Evolutionary conservation across 1,140 invertebrate species (phyloP), one percentile per base, ranked within the genome.

Genomic region (Mercenaria mercenaria): DNA sequence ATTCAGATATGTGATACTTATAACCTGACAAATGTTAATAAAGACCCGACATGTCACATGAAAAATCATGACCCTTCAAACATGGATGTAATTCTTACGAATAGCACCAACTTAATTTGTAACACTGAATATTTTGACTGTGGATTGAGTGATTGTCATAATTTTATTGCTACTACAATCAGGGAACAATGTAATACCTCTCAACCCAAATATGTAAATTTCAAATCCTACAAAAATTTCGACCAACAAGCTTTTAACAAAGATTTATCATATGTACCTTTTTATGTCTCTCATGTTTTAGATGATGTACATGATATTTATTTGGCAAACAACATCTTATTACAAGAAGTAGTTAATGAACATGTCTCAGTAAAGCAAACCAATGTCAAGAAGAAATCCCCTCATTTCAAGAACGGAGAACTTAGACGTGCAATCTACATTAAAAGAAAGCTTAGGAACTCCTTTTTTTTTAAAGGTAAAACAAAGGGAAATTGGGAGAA

Each of bases 1-100:
- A 0, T 20, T 1, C 29, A 64, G 52, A n/a, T n/a, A n/a, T n/a
- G n/a, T n/a, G n/a, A n/a, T n/a, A n/a, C n/a, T n/a, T n/a, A n/a
- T n/a, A n/a, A 59, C 72, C 39, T 85, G 4, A 0, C 2, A 50
- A 85, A 90, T 47, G 1, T 90, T 59, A 39, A 82, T 18, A 81
- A 81, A 47, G 64, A 59, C 11, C 61, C 84, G 32, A 90, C 59
- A 13, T 81, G 76, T 76, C 87, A 81, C 74, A 74, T 13, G 6
- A 87, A 74, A 29, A 23, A 47, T 29, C n/a, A 39, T 43, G 50
- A 43, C 11, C 89, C 77, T 3, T 61, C 83, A n/a, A 18, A 87
- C 0, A 34, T 72, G 3, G 83, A 90, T 76, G 50, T 86, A 39
- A 72, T 90, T 81, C 43, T 90, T 11, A 90, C 77, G 20, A 90